phyloP scores from a whole-genome alignment of 2,113 vertebrate genomes.

The Bubalus kerabau region DNA sequence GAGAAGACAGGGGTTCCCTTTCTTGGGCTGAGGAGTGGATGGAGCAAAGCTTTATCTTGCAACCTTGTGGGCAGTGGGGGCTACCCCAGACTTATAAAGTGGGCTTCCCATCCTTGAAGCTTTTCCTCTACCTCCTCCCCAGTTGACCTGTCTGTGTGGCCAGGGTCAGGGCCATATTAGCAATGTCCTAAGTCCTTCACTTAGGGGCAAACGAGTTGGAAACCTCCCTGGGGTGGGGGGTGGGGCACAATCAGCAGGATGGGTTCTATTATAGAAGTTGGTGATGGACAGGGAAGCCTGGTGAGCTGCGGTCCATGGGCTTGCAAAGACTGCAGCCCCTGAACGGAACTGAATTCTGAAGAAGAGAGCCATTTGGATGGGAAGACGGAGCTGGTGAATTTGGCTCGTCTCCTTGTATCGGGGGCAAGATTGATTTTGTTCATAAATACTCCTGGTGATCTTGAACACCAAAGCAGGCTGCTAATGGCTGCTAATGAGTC shows the following conservation, averaged over 20 bases:
- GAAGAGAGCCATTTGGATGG: conserved; percentile 21
- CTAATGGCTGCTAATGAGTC: background rate
- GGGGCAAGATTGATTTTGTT: conserved; percentile 42
- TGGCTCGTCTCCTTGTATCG: conserved; percentile 40
- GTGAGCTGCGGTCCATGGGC: background rate
- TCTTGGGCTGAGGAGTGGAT: background rate
- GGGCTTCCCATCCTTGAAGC: background rate
- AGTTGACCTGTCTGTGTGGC: background rate
- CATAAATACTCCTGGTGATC: background rate
- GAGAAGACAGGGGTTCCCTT: background rate
- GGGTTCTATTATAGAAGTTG: background rate
- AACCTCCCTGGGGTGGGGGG: background rate
- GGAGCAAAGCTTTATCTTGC: background rate
- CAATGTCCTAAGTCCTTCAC: background rate
- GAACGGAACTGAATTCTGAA: background rate
- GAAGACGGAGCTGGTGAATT: background rate
- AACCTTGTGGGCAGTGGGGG: fast-evolving
- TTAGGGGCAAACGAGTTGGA: background rate
- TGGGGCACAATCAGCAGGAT: background rate
- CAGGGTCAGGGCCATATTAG: background rate
- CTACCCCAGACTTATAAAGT: background rate
- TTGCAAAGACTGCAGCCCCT: background rate
- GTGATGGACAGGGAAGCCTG: background rate
- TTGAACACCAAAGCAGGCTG: background rate
- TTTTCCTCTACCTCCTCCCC: no score